Evolutionary conservation across 1,140 invertebrate genomes (phyloP), one percentile per base, ranked within the genome.

Genomic region (Aphelenchoides besseyi): DNA sequence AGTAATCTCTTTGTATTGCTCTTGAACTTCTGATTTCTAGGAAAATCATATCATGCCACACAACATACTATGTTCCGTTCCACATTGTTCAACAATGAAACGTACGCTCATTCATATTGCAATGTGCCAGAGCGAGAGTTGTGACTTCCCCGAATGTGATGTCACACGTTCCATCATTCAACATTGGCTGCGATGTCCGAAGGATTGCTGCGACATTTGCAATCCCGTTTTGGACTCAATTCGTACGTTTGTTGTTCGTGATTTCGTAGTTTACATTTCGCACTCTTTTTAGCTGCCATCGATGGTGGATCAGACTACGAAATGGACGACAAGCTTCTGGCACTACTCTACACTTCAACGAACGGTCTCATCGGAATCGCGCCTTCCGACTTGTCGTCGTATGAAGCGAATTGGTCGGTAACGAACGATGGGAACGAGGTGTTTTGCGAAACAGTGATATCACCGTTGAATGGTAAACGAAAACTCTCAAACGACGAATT

Each of bases 1-100:
- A 37, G 63, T 33, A 29, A 53, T 66, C 30, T 53, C 12, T 1
- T 32, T 33, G 32, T 33, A n/a, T 66, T 30, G 30, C 30, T 5
- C 18, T 8, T 59, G 26, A 5, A 59, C 18, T 59, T 59, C 32
- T 64, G 5, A 8, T 64, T 66, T 66, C 12, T 33, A 66, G 63
- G 26, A 66, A n/a, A 35, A 30, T n/a, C 26, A 18, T 2, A 53
- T 26, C 63, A 26, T n/a, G 3, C 0, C 30, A 3, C 16, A 32
- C 63, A 37, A 66, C 2, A 66, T 66, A 0, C n/a, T 66, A 28
- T 66, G 63, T 32, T 33, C 63, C 32, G 63, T 66, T 0, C 63
- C 63, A 32, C 63, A 66, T 33, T 66, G 63, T 32, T 35, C 63
- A 16, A 29, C 16, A 23, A 66, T 66, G 63, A 66, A 66, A 8